Conservation (phyloP, 2,113 vertebrate species). For the Oncorhynchus nerka region DNA sequence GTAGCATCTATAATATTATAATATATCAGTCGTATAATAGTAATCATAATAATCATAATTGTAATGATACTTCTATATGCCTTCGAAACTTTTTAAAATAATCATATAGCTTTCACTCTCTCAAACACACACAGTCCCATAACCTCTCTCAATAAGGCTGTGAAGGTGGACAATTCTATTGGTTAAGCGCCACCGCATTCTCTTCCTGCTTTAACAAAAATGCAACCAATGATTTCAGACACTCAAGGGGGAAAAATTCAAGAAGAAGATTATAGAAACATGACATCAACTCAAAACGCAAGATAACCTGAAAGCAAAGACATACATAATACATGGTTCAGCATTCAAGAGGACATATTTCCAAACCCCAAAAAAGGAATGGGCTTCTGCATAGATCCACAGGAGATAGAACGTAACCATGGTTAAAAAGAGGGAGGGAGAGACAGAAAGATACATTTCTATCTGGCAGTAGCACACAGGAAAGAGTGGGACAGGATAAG, state of each 20-base stretch:
- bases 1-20: constrained; percentile 84
- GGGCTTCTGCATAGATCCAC: constrained; percentile 83
- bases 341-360: constrained; percentile 72
- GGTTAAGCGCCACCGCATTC: constrained; percentile 65
- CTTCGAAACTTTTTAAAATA: constrained; percentile 67
- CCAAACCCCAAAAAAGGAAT: constrained; percentile 71
- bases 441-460: constrained; percentile 32
- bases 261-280: constrained; percentile 27
- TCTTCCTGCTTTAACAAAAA: constrained; percentile 60
- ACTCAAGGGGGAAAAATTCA: constrained; percentile 41
- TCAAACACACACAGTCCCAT: constrained; percentile 42
- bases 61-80: constrained; percentile 78
- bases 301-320: constrained; percentile 60
- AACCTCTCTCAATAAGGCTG: constrained; percentile 68
- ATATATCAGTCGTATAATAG: constrained; percentile 82
- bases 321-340: constrained; percentile 58
- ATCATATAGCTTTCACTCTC: constrained; percentile 56
- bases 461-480: constrained; percentile 41
- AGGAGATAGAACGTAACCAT: constrained; percentile 65
- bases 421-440: constrained; percentile 54
- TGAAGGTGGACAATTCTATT: constrained; percentile 65
- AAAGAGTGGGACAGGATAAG: not conserved
- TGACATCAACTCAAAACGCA: constrained; percentile 64
- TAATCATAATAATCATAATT: constrained; percentile 77
- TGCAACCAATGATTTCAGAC: constrained; percentile 63